Percentiles rank a stretch among this genome's conserved stretches.
Conservation (phyloP, 2,113 vertebrate species). For the Polypterus bichir region DNA sequence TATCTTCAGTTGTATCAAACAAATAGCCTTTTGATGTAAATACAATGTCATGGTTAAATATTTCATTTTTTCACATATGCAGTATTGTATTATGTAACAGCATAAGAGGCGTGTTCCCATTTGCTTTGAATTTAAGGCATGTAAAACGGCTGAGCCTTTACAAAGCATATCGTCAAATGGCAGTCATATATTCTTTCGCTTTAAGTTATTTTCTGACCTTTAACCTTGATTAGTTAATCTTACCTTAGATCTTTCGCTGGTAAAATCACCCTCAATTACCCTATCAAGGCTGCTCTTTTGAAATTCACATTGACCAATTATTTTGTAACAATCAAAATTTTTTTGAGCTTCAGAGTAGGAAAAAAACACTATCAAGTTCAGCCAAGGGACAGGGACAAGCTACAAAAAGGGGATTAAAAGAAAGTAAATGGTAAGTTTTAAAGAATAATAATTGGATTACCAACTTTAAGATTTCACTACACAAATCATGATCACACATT, state of each 20-base stretch:
- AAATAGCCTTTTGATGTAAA: too few relatives aligned
- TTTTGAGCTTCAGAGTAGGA: constrained; percentile 33
- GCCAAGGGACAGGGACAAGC: constrained; percentile 63
- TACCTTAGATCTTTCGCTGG: constrained; percentile 32
- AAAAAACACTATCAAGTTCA: constrained; percentile 62
- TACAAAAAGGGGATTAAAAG: background rate
- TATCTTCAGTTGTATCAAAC: too few relatives aligned
- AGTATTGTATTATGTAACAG: too few relatives aligned
- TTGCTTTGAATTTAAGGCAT: too few relatives aligned
- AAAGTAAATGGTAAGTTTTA: background rate
- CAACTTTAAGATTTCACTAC: too few relatives aligned
- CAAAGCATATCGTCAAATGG: constrained; percentile 15
- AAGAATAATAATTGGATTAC: constrained; percentile 26
- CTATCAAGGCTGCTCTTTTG: constrained; percentile 45
- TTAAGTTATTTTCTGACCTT: constrained; percentile 14
- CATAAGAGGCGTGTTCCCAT: too few relatives aligned
- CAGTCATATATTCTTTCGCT: constrained; percentile 15
- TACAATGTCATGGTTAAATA: too few relatives aligned
- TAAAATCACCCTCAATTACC: constrained; percentile 42
- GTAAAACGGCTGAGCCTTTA: background rate
- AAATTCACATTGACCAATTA: constrained; percentile 42
- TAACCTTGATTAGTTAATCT: constrained; percentile 27
- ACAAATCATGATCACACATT: too few relatives aligned
- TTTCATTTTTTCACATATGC: too few relatives aligned
- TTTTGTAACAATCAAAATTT: constrained; percentile 54